Evolutionary conservation across 64 coral and sea anemone species (phyloP).

Genomic region (Actinia equina): DNA sequence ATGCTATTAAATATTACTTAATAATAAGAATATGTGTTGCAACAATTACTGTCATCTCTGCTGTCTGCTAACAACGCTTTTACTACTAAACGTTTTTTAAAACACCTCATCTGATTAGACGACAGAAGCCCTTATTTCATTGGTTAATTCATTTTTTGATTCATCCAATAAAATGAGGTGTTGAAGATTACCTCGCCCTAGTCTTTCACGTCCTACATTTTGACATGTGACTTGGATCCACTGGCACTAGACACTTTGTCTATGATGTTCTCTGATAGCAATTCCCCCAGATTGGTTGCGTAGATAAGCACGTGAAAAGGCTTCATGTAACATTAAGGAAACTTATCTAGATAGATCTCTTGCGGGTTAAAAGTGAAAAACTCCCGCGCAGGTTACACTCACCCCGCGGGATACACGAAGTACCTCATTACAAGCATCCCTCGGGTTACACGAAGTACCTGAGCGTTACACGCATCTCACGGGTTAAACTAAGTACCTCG

Average conservation of each 20-base stretch:
- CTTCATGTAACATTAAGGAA: constrained; percentile 35
- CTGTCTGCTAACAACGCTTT: too few species aligned
- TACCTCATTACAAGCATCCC: too few species aligned
- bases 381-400: neutral
- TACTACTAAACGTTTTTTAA: too few species aligned
- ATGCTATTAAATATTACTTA: too few species aligned
- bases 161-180: neutral
- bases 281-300: constrained; percentile 40
- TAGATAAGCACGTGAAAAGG: constrained; percentile 69
- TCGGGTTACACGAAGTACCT: constrained; percentile 30
- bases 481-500: neutral
- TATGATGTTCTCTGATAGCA: constrained; percentile 59
- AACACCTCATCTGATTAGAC: neutral
- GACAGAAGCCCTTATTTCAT: neutral
- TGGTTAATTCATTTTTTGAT: neutral
- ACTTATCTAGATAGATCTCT: neutral
- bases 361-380: neutral
- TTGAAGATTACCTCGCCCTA: neutral
- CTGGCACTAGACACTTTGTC: constrained; percentile 85
- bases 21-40: neutral
- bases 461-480: neutral
- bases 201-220: neutral
- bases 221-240: constrained; percentile 91
- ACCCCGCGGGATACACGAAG: neutral
- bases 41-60: too few species aligned